A percentile compares a stretch with the other conserved stretches of the same genome.
Conservation (phyloP, 1,140 invertebrate genomes). For the Ylistrum balloti region DNA sequence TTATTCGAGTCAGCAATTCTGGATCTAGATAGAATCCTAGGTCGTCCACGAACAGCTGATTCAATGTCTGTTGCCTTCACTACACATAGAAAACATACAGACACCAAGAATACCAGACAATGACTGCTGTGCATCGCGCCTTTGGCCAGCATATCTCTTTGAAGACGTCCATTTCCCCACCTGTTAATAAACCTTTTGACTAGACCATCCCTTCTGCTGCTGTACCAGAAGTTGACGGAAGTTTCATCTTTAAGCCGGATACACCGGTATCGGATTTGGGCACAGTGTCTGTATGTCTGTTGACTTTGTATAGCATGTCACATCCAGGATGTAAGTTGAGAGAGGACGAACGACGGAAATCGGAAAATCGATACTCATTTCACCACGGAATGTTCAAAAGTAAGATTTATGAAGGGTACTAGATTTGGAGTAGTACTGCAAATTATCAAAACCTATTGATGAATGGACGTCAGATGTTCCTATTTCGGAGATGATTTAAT, state of each 20-base stretch:
- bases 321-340: slow-evolving; percentile 1
- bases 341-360: neutral
- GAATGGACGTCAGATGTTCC: too few species aligned
- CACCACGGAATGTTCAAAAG: neutral
- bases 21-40: neutral
- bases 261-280: neutral
- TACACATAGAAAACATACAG: neutral
- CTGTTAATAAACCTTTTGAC: neutral
- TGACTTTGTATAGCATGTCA: neutral
- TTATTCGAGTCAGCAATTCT: neutral
- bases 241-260: neutral
- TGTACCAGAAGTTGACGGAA: neutral
- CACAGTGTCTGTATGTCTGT: neutral
- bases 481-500: too few species aligned
- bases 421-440: neutral
- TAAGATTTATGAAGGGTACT: neutral
- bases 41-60: neutral
- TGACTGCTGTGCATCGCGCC: neutral
- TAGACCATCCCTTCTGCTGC: neutral
- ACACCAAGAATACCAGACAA: neutral
- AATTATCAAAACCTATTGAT: neutral
- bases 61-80: neutral
- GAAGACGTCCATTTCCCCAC: neutral
- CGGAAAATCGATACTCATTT: neutral
- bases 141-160: neutral